These are phyloP conservation scores for Steinernema feltiae DNA, from an alignment of 1,140 invertebrate species.

Conservation along the genomic window DNA sequence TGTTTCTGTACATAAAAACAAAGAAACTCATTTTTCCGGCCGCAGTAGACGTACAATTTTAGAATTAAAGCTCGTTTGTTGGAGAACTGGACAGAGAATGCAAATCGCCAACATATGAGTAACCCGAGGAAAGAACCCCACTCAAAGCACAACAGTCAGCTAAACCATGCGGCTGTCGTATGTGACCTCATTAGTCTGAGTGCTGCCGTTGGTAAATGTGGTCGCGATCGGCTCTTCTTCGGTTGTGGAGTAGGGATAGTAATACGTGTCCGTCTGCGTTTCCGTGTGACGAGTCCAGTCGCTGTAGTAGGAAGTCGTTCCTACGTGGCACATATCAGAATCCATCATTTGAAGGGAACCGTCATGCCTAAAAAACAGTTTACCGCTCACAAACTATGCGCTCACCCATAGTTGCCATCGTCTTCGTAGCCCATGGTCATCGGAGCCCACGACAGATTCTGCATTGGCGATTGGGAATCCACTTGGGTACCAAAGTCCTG, in stretches of 20 bases:
- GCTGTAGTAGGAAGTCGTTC: neutral
- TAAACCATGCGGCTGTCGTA: neutral
- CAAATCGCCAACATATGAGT: too few species aligned
- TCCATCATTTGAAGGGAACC: neutral
- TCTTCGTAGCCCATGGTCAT: neutral
- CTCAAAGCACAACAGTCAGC: too few species aligned
- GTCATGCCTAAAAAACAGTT: neutral
- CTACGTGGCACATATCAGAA: neutral
- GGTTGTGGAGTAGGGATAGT: neutral
- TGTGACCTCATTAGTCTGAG: neutral
- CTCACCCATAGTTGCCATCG: neutral
- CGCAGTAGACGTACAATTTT: too few species aligned
- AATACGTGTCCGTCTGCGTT: neutral
- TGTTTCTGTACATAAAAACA: neutral
- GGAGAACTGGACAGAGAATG: too few species aligned
- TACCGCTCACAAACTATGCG: neutral
- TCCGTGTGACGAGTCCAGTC: slow-evolving; percentile 4
- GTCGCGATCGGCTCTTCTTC: neutral
- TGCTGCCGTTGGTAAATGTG: neutral
- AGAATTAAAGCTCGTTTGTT: too few species aligned
- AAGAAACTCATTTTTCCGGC: neutral
- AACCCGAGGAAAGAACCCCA: too few species aligned
- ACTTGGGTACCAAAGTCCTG: neutral
- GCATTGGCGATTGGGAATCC: neutral
- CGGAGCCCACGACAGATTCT: neutral